Base-by-base conservation (phyloP, 2,797 vertebrate genomes). In the Balearica regulorum region DNA sequence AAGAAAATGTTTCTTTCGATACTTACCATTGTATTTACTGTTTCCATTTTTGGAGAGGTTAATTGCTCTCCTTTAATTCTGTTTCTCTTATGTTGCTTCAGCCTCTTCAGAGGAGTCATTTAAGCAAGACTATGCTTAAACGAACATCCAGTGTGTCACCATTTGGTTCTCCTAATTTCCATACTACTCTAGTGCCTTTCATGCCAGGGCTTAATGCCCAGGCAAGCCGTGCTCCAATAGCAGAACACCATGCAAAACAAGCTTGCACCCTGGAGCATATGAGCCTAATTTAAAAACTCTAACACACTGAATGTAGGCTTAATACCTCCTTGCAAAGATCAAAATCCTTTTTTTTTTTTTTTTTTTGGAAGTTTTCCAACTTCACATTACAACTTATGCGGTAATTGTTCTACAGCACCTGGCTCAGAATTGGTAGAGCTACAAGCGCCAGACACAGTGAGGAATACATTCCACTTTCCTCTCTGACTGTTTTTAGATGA, bases 161-260 rank as follows among this genome's bases (percentile, higher is more conserved):
- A 93, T 92, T 93, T 96, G 76, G 76, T 93, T 91, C 71, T 66
- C 33, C 62, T 95, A 44, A 95, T 94, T 96, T 94, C 43, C 69
- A 76, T 81, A 83, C 62, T 68, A 39, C 65, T 66, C 46, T 19
- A 87, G 65, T 46, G 31, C 26, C 46, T 62, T 82, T 80, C 46
- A 35, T 77, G 87, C 65, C 95, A 94, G 86, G 93, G 83, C 95
- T 97, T 57, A 93, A 78, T 85, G 94, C 94, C 94, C 91, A 95
- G 66, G 71, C 57, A 96, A 96, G 68, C 71, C 86, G 85, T 9
- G 64, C 49, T 91, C 80, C 81, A 94, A 64, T 1, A 92, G 85
- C 73, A 71, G 73, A 96, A 70, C 39, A 87, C 86, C 89, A 92
- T 0, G 3, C 82, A 89, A 87, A 94, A 92, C 76, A 91, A 93